These are phyloP conservation scores for Melanotaenia duboulayi DNA, from an alignment of 2,113 vertebrate genomes.

Conservation along the genomic window DNA sequence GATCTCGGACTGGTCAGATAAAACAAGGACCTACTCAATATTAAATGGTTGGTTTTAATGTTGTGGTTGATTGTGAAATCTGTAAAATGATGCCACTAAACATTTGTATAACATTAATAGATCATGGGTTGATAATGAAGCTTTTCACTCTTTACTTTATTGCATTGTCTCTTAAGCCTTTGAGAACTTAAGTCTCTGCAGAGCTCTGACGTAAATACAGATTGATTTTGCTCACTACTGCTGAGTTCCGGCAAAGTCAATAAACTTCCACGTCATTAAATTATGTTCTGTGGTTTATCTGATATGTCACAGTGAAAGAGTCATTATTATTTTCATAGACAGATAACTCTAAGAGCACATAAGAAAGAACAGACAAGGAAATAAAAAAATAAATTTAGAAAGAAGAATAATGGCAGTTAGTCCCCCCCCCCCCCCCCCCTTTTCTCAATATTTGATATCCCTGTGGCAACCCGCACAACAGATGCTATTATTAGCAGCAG, in stretches of 20 bases:
- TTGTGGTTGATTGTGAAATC: not conserved
- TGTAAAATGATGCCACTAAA: not conserved
- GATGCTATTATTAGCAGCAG: conserved; percentile 71
- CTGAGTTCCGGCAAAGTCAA: conserved; percentile 39
- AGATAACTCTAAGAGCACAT: not conserved
- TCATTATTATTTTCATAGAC: conserved; percentile 24
- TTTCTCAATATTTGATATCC: conserved; percentile 57
- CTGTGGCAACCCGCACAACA: conserved; percentile 43
- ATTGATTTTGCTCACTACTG: conserved; percentile 52
- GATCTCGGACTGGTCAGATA: not conserved
- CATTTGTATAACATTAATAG: not conserved
- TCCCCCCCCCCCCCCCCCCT: not conserved
- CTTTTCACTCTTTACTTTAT: conserved; percentile 12
- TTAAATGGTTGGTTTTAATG: not conserved
- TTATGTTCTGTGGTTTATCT: conserved; percentile 20
- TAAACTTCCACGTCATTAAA: conserved; percentile 47
- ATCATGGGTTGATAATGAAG: conserved; percentile 23
- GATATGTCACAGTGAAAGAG: conserved; percentile 9
- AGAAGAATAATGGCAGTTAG: not conserved
- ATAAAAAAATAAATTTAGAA: not conserved
- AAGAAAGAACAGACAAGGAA: not conserved
- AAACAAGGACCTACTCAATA: not conserved
- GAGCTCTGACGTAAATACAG: conserved; percentile 35
- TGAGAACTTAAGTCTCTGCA: not conserved
- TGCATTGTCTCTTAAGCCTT: conserved; percentile 9